phyloP scores from a whole-genome alignment of 2,113 vertebrate genomes.

The Chaetorhynchus papuensis region DNA sequence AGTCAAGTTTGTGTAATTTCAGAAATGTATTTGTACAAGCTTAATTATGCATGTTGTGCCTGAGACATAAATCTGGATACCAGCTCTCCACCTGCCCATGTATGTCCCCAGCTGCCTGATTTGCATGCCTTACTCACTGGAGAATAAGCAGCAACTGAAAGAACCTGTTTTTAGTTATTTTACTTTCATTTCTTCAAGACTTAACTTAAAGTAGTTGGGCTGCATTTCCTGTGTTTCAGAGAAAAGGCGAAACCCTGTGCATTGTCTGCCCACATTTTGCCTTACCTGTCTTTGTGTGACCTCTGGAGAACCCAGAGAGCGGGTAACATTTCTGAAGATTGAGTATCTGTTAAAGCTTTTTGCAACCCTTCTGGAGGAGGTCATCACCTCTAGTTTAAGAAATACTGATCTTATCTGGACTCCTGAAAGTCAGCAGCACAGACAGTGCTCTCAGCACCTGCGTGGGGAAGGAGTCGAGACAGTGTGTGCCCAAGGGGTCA shows the following conservation, averaged over 20 bases:
- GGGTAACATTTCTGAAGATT: not conserved
- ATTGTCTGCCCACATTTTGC: not conserved
- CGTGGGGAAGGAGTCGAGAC: rapidly evolving
- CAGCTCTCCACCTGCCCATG: not conserved
- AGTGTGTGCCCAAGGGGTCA: not conserved
- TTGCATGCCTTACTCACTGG: conserved; percentile 4
- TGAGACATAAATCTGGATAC: not conserved
- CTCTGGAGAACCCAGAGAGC: not conserved
- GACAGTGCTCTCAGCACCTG: not conserved
- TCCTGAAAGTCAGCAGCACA: not conserved
- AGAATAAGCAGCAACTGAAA: not conserved
- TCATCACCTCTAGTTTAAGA: not conserved
- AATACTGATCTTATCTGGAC: not conserved
- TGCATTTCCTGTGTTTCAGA: conserved; percentile 17
- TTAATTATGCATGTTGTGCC: not conserved
- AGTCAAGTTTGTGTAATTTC: not conserved
- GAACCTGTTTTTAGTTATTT: not conserved
- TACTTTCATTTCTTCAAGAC: conserved; percentile 13
- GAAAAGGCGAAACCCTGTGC: not conserved
- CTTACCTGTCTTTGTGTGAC: not conserved
- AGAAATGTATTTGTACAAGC: not conserved
- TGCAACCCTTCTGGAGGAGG: not conserved
- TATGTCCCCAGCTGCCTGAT: not conserved
- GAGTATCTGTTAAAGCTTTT: not conserved
- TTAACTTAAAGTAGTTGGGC: not conserved